Base-by-base conservation (phyloP, 2,888 invertebrate species). In the Mantis religiosa region DNA sequence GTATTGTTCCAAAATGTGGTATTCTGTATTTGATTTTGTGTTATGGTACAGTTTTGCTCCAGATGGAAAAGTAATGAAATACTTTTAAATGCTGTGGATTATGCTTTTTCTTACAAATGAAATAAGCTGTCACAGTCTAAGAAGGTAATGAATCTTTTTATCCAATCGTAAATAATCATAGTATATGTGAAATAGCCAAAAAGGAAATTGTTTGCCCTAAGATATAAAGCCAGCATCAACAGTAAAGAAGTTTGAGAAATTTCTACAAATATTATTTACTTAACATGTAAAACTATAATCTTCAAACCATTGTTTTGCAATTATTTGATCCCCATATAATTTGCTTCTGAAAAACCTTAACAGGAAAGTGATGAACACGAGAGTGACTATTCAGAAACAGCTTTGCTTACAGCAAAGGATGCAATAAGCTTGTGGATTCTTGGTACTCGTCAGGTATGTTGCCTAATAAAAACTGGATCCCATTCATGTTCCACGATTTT, bases 371-470 rank as follows among this genome's bases (percentile, higher is more conserved):
- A 92, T 93, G 92, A 92, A 94, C 95, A 93, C 94, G 95, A 95
- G 96, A 95, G 94, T 95, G 95, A 94, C 96, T 96, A 95, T 96
- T 88, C 90, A 89, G 89, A 90, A 89, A 83, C 85, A 71, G 87
- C 96, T 95, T 96, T 97, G 95, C 96, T 97, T 95, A 97, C 97
- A 95, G 97, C 97, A 95, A 97, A 97, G 96, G 97, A 97, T 96
- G 97, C 97, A 95, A 97, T 97, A 95, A 97, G 97, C 94, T 96
- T 97, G 94, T 97, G 97, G 97, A 97, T 97, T 94, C 97, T 97
- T 95, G 97, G 97, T 95, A 97, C 97, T 95, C 96, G 97, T 95
- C 97, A 97, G 97, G 97, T 97, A 96, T 95, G 95, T 94, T 93
- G 82, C 87, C 82, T 20, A 20, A 6, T 71, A 15, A 20, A 71